These are phyloP conservation scores for Centroberyx gerrardi DNA, from an alignment of 2,797 vertebrate genomes.

Conservation along the genomic window DNA sequence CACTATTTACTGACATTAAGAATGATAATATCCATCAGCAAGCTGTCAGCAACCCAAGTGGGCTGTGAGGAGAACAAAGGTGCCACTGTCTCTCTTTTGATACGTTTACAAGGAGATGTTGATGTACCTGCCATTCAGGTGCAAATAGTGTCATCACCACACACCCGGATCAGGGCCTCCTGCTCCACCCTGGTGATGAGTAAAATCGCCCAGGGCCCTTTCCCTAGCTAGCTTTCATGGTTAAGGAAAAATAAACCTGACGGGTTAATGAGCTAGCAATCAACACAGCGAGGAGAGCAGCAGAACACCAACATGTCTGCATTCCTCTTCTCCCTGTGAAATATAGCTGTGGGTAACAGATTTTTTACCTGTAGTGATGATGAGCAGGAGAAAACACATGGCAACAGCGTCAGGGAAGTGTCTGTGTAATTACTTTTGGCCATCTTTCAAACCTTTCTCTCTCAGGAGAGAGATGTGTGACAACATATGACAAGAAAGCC, in stretches of 20 bases:
- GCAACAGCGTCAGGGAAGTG: slow-evolving; percentile 80
- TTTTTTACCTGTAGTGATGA: slow-evolving; percentile 75
- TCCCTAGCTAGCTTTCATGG: slow-evolving; percentile 44
- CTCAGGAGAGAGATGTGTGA: slow-evolving; percentile 88
- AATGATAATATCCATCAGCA: slow-evolving; percentile 91
- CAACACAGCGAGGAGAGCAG: slow-evolving; percentile 71
- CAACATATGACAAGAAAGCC: slow-evolving; percentile 91
- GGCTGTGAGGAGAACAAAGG: slow-evolving; percentile 87
- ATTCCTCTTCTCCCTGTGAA: slow-evolving; percentile 66
- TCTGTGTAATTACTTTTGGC: slow-evolving; percentile 89
- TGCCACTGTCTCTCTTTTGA: slow-evolving; percentile 83
- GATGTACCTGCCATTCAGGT: slow-evolving; percentile 87
- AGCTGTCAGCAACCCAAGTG: slow-evolving; percentile 86
- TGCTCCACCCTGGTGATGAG: slow-evolving; percentile 78
- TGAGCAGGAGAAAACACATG: slow-evolving; percentile 82
- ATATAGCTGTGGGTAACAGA: slow-evolving; percentile 81
- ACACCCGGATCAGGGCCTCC: slow-evolving; percentile 68
- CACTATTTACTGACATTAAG: slow-evolving; percentile 91
- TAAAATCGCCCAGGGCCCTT: slow-evolving; percentile 73
- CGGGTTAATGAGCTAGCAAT: slow-evolving; percentile 84
- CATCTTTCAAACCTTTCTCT: slow-evolving; percentile 88
- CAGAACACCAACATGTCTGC: slow-evolving; percentile 75
- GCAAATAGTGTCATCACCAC: slow-evolving; percentile 87
- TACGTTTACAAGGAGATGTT: slow-evolving; percentile 86
- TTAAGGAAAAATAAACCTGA: slow-evolving; percentile 68